phyloP scores from a whole-genome alignment of 2,113 vertebrate species.

The Etheostoma cragini region DNA sequence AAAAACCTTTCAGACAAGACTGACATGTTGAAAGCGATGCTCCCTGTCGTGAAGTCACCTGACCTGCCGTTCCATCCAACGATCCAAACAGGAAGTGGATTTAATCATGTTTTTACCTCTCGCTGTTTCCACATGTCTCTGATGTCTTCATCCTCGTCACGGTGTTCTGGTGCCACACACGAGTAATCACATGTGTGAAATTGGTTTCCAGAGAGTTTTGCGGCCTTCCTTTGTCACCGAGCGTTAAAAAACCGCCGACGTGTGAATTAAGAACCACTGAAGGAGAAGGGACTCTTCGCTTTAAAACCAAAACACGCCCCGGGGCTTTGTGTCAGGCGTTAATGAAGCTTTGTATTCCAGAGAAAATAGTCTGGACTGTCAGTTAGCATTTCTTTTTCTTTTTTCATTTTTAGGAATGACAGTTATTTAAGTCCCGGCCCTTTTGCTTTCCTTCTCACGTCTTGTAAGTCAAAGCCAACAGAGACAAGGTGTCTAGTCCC shows the following conservation, averaged over 20 bases:
- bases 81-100: neutral
- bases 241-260: neutral
- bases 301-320: neutral
- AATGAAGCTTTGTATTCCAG: constrained; percentile 38
- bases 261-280: constrained; percentile 25
- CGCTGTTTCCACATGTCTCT: constrained; percentile 4
- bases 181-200: constrained; percentile 48
- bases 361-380: constrained; percentile 3
- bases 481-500: no score
- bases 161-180: neutral
- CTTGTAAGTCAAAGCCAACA: neutral
- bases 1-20: neutral
- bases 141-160: constrained; percentile 11
- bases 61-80: neutral
- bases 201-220: constrained; percentile 29
- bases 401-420: neutral
- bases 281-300: neutral
- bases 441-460: neutral
- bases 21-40: neutral
- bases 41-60: neutral
- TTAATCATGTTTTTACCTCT: constrained; percentile 20
- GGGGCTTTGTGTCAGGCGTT: constrained; percentile 15
- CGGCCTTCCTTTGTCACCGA: constrained; percentile 19
- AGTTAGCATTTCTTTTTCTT: neutral
- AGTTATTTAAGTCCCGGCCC: constrained; percentile 1